Evolutionary conservation across 2,888 invertebrate genomes (phyloP).

Genomic region (Folsomia candida): DNA sequence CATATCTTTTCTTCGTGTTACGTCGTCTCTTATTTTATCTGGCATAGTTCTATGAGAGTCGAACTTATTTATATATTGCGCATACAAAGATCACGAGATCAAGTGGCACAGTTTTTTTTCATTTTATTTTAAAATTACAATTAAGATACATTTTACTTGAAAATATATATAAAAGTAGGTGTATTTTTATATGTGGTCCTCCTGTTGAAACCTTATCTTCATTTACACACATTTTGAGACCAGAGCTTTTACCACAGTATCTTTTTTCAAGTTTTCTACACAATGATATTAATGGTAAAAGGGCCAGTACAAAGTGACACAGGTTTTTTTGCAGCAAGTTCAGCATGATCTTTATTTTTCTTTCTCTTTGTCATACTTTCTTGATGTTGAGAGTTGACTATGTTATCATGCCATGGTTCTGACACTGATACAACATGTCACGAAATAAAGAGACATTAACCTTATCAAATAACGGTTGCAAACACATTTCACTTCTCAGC

Average conservation of each 20-base stretch:
- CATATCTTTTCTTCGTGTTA: too few species aligned
- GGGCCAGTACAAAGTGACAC: too few species aligned
- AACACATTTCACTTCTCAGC: neutral
- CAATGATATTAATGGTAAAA: too few species aligned
- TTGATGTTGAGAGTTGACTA: neutral
- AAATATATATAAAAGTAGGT: neutral
- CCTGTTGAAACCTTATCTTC: neutral
- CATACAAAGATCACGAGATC: too few species aligned
- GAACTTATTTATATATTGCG: too few species aligned
- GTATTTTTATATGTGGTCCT: too few species aligned
- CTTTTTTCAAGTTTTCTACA: neutral
- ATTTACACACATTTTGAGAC: neutral
- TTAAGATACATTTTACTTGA: too few species aligned
- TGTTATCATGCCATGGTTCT: neutral
- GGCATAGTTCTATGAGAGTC: too few species aligned
- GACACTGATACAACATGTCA: neutral
- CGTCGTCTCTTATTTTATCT: too few species aligned
- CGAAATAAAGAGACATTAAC: neutral
- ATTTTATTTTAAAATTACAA: too few species aligned
- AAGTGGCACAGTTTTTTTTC: too few species aligned
- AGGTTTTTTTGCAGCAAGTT: neutral
- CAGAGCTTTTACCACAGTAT: too few species aligned
- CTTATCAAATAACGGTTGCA: conserved; percentile 3
- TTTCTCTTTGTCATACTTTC: neutral
- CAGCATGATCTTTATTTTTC: neutral